Evolutionary conservation across 2,797 vertebrate species (phyloP).

Genomic region (Selene dorsalis): DNA sequence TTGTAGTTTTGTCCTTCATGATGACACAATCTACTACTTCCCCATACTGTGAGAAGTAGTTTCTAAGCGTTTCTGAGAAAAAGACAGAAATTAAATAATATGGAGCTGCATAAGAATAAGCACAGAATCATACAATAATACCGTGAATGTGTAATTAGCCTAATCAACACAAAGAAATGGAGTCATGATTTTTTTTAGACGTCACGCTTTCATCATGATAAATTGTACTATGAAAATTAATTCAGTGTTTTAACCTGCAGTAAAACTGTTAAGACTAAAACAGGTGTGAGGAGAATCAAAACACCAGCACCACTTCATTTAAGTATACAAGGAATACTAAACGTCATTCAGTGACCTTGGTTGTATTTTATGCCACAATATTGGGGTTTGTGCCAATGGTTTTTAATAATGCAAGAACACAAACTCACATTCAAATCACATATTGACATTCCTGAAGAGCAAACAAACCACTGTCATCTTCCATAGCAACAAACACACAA

Average conservation of each 20-base stretch:
- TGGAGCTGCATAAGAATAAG: conserved; percentile 11
- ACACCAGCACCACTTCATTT: conserved; percentile 6
- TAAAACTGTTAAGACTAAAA: conserved; percentile 36
- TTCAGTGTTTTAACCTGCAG: conserved; percentile 40
- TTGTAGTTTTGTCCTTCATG: conserved; percentile 99
- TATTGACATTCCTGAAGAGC: conserved; percentile 27
- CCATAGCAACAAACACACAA: conserved; percentile 44
- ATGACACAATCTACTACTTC: conserved; percentile 99
- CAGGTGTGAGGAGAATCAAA: conserved; percentile 3
- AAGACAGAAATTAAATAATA: conserved; percentile 49
- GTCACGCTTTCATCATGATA: conserved; percentile 32
- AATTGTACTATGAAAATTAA: conserved; percentile 50
- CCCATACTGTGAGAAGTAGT: conserved; percentile 99
- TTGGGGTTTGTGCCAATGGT: conserved; percentile 1
- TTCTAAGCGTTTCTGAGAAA: conserved; percentile 94
- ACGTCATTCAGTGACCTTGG: conserved; percentile 47
- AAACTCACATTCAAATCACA: conserved; percentile 26
- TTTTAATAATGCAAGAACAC: conserved; percentile 5
- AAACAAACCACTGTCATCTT: conserved; percentile 51
- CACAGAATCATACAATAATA: conserved; percentile 14
- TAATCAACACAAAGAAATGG: conserved; percentile 27
- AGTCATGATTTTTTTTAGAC: conserved; percentile 39
- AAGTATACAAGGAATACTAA: conserved; percentile 23
- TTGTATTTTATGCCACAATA: conserved; percentile 15
- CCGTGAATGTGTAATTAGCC: conserved; percentile 29